Evolutionary conservation across 2,888 invertebrate species (phyloP), one percentile per base, ranked within the genome.

Genomic region (Apeira syringaria): DNA sequence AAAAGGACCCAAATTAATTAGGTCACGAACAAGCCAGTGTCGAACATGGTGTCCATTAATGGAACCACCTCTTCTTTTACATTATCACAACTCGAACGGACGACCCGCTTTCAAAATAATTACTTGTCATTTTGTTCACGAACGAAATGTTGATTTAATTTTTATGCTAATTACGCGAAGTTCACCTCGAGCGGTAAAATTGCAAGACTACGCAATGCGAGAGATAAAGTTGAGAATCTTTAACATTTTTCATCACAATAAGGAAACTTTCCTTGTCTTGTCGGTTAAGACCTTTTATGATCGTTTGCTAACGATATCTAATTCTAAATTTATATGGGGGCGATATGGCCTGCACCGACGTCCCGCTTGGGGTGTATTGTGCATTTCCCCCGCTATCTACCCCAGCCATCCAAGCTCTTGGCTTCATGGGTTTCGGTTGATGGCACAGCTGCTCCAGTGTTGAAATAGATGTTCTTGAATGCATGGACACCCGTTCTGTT

Each of bases 1-100:
- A 75, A 76, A 74, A 64, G 74, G 66, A 63, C 63, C 59, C 47
- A 62, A 67, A 66, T 72, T 77, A 85, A 84, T 85, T 85, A 77
- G 83, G 81, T 83, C 83, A 85, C 83, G 84, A 80, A 69, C 75
- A 57, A 67, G 67, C 62, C 73, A 66, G 65, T 80, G 80, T 81
- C 74, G 79, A 77, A 80, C 80, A 80, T 75, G 70, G 74, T 64
- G 60, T 67, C 58, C 73, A 80, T 82, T 84, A 81, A 80, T 80
- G 75, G 80, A 68, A 79, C 74, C 78, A 79, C 74, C 77, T 74
- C 76, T 72, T 73, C 76, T 66, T 68, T 69, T 60, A 68, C 78
- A 77, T 71, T 72, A 74, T 68, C 68, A 67, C 69, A 63, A 68
- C 63, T 63, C 61, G 58, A 57, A 63, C 53, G 47, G 10, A 65